Base-by-base conservation (phyloP, 1,140 invertebrate species). In the Venturia canescens region DNA sequence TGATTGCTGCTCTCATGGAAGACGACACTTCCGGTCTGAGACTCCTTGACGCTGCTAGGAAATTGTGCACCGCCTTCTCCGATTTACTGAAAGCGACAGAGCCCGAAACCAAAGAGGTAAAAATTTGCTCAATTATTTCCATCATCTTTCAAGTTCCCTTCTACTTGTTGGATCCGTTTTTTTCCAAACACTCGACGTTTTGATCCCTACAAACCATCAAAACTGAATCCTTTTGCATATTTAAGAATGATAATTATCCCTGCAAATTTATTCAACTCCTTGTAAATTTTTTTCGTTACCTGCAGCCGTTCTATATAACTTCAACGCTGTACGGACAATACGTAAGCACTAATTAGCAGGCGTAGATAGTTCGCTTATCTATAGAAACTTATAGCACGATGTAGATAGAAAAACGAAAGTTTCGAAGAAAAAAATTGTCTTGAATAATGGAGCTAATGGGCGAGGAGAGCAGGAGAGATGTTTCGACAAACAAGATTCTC, bases 51-150 rank as follows among this genome's bases (percentile, higher is more conserved):
- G 99, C 99, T 18, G 97, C 99, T 0, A 93, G 97, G 81, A 96
- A 96, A 87, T 93, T 99, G 0, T 99, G 98, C 87, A 95, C 93
- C 31, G 98, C 98, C 0, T 99, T 99, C 92, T 97, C 96, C 69
- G 98, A 99, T 90, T 93, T 99, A 72, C 94, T 99, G 21, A 97
- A 95, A 88, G 97, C 98, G 13, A 98, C 98, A 0, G 97, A 99
- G 88, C 98, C 98, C 0, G 97, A 97, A 86, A 96, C 95, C 74
- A 97, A 97, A 91, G 97, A 98, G 94, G 96, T 96, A 84, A 81
- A 78, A 72, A 63, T 66, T 66, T 27, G 4, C 23, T 2, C 60
- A 1, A 23, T 23, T 23, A 15, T 66, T 66, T 27, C 15, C n/a
- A 27, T 5, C 23, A 4, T 66, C 23, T 66, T 29, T 27, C 21